Evolutionary conservation across 1,140 invertebrate genomes (phyloP).

Genomic region (Pentalonia nigronervosa): DNA sequence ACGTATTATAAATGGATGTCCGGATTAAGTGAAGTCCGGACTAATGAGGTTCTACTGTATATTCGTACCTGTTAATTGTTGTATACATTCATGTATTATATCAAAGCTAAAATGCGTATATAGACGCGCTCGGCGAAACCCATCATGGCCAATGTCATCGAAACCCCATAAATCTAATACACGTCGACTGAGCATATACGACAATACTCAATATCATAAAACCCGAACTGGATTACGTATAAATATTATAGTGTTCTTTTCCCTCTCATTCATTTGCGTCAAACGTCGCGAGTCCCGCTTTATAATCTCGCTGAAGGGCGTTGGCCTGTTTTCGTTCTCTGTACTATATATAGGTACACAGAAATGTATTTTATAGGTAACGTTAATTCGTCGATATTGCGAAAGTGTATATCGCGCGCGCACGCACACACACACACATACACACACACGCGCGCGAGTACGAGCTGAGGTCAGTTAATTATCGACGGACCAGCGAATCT

Average conservation of each 20-base stretch:
- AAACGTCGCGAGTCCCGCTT: background rate
- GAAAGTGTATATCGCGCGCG: background rate
- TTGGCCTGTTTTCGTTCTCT: background rate
- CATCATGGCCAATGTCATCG: slow-evolving; percentile 41
- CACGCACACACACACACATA: background rate
- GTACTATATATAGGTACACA: background rate
- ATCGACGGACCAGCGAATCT: background rate
- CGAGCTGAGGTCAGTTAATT: slow-evolving; percentile 44
- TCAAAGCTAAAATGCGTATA: background rate
- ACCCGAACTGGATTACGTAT: background rate
- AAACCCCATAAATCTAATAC: slow-evolving; percentile 46
- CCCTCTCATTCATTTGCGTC: background rate
- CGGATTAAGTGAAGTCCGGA: too few species aligned
- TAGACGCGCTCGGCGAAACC: slow-evolving; percentile 8
- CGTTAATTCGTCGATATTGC: slow-evolving; percentile 42
- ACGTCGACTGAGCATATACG: background rate
- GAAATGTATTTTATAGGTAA: background rate
- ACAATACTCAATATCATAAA: background rate
- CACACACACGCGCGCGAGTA: background rate
- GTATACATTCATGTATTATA: background rate
- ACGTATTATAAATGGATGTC: too few species aligned
- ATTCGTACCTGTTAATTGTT: background rate
- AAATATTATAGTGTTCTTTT: background rate
- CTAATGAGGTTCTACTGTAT: too few species aligned
- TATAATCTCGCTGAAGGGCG: slow-evolving; percentile 30